phyloP scores from a whole-genome alignment of 2,797 vertebrate species.

The Galago senegalensis region DNA sequence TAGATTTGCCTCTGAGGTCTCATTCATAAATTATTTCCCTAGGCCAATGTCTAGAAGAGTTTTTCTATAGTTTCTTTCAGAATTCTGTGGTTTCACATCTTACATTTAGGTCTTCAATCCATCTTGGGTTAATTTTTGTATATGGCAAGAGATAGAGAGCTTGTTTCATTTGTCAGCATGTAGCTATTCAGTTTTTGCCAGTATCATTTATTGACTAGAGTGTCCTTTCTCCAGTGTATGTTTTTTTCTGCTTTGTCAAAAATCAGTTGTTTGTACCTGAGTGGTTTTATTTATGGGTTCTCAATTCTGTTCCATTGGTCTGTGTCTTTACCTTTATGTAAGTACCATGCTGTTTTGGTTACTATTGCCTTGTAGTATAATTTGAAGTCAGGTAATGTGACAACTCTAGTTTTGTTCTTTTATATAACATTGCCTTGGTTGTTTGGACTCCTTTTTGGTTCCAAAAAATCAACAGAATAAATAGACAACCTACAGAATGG shows the following conservation, averaged over 20 bases:
- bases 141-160: background rate
- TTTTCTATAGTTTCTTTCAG: background rate
- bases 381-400: background rate
- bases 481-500: background rate
- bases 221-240: background rate
- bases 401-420: background rate
- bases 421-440: background rate
- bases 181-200: background rate
- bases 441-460: background rate
- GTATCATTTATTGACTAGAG: background rate
- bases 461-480: background rate
- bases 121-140: background rate
- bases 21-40: background rate
- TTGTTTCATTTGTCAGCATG: background rate
- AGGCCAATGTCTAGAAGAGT: background rate
- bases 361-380: background rate
- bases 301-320: background rate
- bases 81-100: background rate
- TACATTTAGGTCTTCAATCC: background rate
- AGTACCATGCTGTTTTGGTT: background rate
- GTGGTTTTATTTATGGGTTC: background rate
- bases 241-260: background rate
- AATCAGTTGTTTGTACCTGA: background rate
- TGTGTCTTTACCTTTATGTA: background rate
- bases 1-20: background rate